Percentiles rank a stretch among this genome's conserved stretches.
Conservation (phyloP, 2,888 invertebrate species). For the Nycteola revayana region DNA sequence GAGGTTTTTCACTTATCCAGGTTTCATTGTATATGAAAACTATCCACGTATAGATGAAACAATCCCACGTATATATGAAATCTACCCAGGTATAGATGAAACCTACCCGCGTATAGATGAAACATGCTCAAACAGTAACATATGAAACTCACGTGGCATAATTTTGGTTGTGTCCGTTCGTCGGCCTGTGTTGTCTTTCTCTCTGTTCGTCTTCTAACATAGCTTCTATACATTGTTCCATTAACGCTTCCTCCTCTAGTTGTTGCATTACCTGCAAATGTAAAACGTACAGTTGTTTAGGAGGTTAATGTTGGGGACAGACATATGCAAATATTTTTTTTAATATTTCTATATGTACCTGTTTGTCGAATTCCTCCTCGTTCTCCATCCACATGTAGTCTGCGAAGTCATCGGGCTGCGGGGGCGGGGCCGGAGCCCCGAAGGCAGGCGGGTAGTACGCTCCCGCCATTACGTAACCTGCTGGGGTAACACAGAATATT, state of each 20-base stretch:
- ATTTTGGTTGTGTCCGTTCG: conserved; percentile 51
- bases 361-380: conserved; percentile 95
- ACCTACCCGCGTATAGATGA: too few relatives aligned
- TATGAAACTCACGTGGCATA: background rate
- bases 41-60: too few relatives aligned
- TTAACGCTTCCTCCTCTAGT: conserved; percentile 92
- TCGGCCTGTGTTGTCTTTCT: conserved; percentile 55
- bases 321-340: background rate
- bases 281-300: background rate
- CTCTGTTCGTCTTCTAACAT: conserved; percentile 89
- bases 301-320: background rate
- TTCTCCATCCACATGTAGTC: conserved; percentile 98
- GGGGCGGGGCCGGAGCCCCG: conserved; percentile 52
- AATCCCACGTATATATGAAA: too few relatives aligned
- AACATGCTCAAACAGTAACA: too few relatives aligned
- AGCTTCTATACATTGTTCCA: conserved; percentile 93
- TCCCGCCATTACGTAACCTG: conserved; percentile 70
- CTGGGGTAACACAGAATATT: too few relatives aligned
- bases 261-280: conserved; percentile 88
- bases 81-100: too few relatives aligned
- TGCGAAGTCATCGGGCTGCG: conserved; percentile 88
- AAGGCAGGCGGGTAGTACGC: conserved; percentile 60
- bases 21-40: too few relatives aligned
- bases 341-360: conserved; percentile 82
- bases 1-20: too few relatives aligned